phyloP scores from a whole-genome alignment of 2,888 invertebrate genomes.

The Hedychridium roseum region DNA sequence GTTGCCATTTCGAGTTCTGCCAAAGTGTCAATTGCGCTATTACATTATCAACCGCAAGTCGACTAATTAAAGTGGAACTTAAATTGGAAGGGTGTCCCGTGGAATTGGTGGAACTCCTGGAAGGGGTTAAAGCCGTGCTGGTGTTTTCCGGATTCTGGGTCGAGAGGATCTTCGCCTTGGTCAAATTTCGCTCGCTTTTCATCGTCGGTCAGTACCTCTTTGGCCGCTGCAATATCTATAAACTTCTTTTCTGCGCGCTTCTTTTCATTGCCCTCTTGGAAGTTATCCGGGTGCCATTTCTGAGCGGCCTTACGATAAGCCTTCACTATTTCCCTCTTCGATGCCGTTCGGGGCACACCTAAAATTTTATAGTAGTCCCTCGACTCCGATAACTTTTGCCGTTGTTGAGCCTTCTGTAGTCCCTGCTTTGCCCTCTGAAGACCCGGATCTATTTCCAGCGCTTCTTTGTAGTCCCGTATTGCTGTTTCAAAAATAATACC shows the following conservation, averaged over 20 bases:
- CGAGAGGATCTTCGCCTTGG: slow-evolving; percentile 94
- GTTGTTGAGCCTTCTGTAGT: slow-evolving; percentile 83
- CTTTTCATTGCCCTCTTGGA: slow-evolving; percentile 84
- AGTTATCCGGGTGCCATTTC: slow-evolving; percentile 99
- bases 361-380: slow-evolving; percentile 98
- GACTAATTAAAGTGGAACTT: slow-evolving; percentile 93
- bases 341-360: slow-evolving; percentile 88
- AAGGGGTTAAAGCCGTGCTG: slow-evolving; percentile 77
- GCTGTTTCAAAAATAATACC: slow-evolving; percentile 67
- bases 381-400: slow-evolving; percentile 91
- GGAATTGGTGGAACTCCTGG: slow-evolving; percentile 73
- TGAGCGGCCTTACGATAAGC: slow-evolving; percentile 97
- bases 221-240: slow-evolving; percentile 98
- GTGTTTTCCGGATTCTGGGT: slow-evolving; percentile 83
- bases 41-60: slow-evolving; percentile 2
- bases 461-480: slow-evolving; percentile 85
- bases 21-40: slow-evolving; percentile 22
- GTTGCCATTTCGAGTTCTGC: too few relatives aligned
- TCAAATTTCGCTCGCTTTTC: slow-evolving; percentile 96
- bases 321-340: slow-evolving; percentile 92
- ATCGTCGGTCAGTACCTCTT: slow-evolving; percentile 90
- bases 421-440: slow-evolving; percentile 89
- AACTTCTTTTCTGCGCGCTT: slow-evolving; percentile 96
- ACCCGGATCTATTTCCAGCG: slow-evolving; percentile 82
- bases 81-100: slow-evolving; percentile 93